Evolutionary conservation across 2,888 invertebrate genomes (phyloP).

Genomic region (Leptinotarsa rubiginosa): DNA sequence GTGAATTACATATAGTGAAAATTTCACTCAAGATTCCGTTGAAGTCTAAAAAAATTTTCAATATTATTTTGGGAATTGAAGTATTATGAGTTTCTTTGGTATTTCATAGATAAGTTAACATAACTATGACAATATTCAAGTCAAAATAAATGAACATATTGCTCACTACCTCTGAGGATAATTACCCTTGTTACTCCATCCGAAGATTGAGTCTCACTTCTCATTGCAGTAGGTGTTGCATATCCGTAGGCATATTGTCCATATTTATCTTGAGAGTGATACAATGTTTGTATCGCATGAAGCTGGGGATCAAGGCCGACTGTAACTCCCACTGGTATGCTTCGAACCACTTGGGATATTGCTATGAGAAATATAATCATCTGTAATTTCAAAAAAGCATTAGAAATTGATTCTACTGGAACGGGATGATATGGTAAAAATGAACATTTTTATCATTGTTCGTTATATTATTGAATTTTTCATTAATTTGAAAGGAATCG

Average conservation of each 20-base stretch:
- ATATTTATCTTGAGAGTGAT: constrained; percentile 70
- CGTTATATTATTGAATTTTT: no score
- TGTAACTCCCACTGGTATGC: constrained; percentile 63
- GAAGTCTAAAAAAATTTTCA: no score
- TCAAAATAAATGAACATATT: no score
- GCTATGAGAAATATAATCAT: constrained; percentile 27
- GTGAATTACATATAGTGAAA: no score
- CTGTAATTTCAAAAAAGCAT: constrained; percentile 19
- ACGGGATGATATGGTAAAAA: no score
- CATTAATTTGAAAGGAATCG: no score
- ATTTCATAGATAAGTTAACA: no score
- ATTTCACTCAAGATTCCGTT: no score
- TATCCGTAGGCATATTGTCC: constrained; percentile 75
- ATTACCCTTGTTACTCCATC: constrained; percentile 70
- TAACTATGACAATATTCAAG: no score
- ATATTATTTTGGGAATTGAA: no score
- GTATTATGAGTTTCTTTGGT: no score
- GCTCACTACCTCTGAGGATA: neutral
- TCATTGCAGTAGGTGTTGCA: constrained; percentile 74
- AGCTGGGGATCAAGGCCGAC: constrained; percentile 59
- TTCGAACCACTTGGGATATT: constrained; percentile 23
- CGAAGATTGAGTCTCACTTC: constrained; percentile 72
- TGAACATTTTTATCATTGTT: no score
- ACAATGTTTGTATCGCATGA: constrained; percentile 64
- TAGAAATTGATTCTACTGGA: neutral